These are phyloP conservation scores for Campopleginae sp. DNA, from an alignment of 2,888 invertebrate species.

Conservation along the genomic window DNA sequence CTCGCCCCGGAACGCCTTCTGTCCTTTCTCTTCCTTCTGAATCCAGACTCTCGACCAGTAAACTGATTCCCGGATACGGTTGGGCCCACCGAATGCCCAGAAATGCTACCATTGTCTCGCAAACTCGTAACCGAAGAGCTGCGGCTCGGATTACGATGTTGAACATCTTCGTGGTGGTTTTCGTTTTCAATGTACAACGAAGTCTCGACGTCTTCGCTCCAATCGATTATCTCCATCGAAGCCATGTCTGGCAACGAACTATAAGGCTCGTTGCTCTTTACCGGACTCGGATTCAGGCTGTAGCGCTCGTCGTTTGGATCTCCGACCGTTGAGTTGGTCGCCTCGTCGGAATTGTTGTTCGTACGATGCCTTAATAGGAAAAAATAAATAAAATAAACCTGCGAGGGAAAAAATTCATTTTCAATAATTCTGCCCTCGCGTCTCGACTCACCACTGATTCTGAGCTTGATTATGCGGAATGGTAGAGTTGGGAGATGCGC, in stretches of 20 bases:
- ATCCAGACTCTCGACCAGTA: conserved; percentile 76
- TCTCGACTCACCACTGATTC: conserved; percentile 70
- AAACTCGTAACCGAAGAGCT: conserved; percentile 86
- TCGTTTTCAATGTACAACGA: conserved; percentile 84
- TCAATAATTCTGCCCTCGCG: not conserved
- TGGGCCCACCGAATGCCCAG: conserved; percentile 64
- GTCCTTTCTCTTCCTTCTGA: conserved; percentile 84
- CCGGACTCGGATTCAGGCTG: conserved; percentile 71
- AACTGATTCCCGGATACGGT: conserved; percentile 35
- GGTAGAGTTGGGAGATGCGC: conserved; percentile 71
- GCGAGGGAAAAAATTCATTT: not conserved
- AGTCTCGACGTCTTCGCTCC: conserved; percentile 87
- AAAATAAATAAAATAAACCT: not conserved
- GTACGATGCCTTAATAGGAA: conserved; percentile 73
- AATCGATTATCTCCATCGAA: conserved; percentile 82
- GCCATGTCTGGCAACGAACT: conserved; percentile 63
- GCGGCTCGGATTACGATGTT: conserved; percentile 79
- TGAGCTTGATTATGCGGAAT: conserved; percentile 73
- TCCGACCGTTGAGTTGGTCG: conserved; percentile 69
- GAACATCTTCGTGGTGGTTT: conserved; percentile 77
- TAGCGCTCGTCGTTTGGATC: conserved; percentile 72
- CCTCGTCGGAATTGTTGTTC: conserved; percentile 72
- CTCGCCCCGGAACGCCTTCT: conserved; percentile 83
- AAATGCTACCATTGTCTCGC: conserved; percentile 76
- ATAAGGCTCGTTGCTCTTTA: conserved; percentile 72